phyloP scores from a whole-genome alignment of 92 coral and sea anemone genomes.

The Zoanthus sociatus region DNA sequence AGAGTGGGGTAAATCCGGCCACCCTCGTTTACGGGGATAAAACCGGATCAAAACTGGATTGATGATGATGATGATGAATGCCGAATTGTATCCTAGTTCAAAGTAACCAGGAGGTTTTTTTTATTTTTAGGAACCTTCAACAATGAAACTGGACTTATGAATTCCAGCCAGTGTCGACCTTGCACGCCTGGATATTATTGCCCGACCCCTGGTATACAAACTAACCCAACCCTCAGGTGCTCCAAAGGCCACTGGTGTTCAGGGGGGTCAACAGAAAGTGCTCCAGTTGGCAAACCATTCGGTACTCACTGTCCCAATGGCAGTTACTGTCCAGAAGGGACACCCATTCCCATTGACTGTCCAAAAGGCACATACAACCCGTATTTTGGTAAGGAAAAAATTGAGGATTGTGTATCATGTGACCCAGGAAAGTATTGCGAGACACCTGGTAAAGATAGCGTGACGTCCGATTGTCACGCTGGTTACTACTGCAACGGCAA shows the following conservation, averaged over 20 bases:
- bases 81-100: no score
- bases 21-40: no score
- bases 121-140: conserved; percentile 81
- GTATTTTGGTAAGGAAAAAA: conserved; percentile 73
- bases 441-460: conserved; percentile 76
- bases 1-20: no score
- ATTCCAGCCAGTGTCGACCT: conserved; percentile 80
- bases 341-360: conserved; percentile 87
- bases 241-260: conserved; percentile 93
- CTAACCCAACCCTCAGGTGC: conserved; percentile 75
- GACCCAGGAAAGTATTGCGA: conserved; percentile 97
- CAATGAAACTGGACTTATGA: conserved; percentile 78
- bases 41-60: no score
- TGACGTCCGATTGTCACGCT: conserved; percentile 76
- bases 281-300: conserved; percentile 75
- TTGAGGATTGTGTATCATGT: conserved; percentile 86
- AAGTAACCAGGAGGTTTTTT: background rate
- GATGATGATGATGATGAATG: no score
- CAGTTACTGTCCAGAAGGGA: conserved; percentile 96
- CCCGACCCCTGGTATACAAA: conserved; percentile 65
- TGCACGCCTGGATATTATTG: conserved; percentile 93
- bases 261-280: conserved; percentile 76
- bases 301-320: conserved; percentile 97
- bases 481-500: conserved; percentile 86
- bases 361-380: conserved; percentile 95